Evolutionary conservation across 2,113 vertebrate genomes (phyloP).

Genomic region (Myotis davidii): DNA sequence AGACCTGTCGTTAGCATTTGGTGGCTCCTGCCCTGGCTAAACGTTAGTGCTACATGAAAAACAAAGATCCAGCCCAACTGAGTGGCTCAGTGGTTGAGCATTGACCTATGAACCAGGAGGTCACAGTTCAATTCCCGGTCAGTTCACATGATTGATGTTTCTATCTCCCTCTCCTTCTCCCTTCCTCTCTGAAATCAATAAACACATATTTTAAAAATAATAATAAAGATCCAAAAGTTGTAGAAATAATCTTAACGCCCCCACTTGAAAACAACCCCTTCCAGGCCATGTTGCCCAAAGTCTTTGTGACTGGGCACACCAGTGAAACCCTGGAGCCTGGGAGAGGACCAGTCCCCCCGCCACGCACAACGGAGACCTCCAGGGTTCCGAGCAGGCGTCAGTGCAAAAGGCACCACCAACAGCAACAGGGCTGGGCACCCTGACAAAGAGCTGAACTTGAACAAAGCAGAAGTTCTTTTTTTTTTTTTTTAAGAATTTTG

Average conservation of each 20-base stretch:
- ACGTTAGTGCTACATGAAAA: background rate
- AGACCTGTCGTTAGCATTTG: background rate
- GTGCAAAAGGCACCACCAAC: background rate
- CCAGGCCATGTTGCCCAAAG: background rate
- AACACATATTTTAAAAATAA: too few species aligned
- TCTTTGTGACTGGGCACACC: background rate
- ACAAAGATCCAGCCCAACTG: background rate
- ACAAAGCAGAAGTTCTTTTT: background rate
- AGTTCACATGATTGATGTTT: too few species aligned
- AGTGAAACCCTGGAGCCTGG: background rate
- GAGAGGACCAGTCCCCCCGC: background rate
- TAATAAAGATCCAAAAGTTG: background rate
- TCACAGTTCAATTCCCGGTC: too few species aligned
- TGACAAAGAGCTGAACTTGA: background rate
- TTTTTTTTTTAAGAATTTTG: too few species aligned
- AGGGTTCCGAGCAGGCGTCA: background rate
- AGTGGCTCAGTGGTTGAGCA: too few species aligned
- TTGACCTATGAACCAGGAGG: too few species aligned
- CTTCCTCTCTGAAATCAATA: too few species aligned
- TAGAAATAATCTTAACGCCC: background rate
- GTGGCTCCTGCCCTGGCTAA: background rate
- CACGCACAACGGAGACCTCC: background rate
- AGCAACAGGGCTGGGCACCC: background rate
- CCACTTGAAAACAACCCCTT: background rate
- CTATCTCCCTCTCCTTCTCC: too few species aligned